Evolutionary conservation across 2,113 vertebrate species (phyloP), one percentile per base, ranked within the genome.

Genomic region (Phrynosoma platyrhinos): DNA sequence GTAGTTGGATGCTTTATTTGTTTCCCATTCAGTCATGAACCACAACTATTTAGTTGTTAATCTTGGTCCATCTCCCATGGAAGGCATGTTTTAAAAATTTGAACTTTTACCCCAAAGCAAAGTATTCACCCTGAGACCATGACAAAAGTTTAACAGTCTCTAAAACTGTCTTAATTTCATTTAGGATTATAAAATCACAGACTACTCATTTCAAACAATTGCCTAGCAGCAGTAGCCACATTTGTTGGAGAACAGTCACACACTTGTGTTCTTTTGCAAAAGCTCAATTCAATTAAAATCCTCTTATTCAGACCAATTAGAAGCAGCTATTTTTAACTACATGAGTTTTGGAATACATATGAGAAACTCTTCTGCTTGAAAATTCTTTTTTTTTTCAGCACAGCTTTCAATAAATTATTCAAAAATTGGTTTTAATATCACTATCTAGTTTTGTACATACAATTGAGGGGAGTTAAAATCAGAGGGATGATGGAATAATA

Each of bases 121-220:
- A 74, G 32, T 20, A 20, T 18, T 74, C n/a, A 74, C 5, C 9
- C 30, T 16, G 13, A 74, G 32, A 36, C 10, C 13, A 9, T 53
- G 76, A 52, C 42, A 78, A 36, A 79, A 90, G 86, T 27, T 68
- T 86, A 77, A 82, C 0, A 86, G 20, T 88, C 75, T 78, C 83
- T 62, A n/a, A n/a, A 53, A 40, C 2, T 53, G 71, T 4, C 58
- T 85, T 90, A 89, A 89, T 77, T 88, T 68, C 5, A 79, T 40
- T 90, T 76, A 4, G 79, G 30, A 85, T 84, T 79, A 27, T 86
- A 88, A 42, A 81, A 79, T 58, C 55, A 77, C 12, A 85, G 52
- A 6, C 55, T 10, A 10, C 75, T 84, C 83, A 21, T 64, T 87
- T 42, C 77, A 1, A 55, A 68, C 62, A 90, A 85, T 55, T 4